phyloP scores from a whole-genome alignment of 1,140 invertebrate genomes.

The Drosophila pandora region DNA sequence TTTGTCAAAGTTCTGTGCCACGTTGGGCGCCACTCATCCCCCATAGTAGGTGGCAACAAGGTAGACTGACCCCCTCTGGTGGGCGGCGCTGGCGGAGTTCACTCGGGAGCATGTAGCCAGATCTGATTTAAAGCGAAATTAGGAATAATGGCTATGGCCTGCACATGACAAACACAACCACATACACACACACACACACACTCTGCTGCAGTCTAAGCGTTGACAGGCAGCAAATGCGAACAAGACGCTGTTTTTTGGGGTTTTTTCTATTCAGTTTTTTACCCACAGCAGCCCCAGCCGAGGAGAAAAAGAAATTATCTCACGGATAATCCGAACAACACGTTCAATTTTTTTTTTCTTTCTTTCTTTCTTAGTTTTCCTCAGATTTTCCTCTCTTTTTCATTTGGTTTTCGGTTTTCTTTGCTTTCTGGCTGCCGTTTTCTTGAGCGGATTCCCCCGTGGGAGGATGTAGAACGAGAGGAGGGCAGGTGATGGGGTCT shows the following conservation, averaged over 20 bases:
- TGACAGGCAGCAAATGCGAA: constrained; percentile 81
- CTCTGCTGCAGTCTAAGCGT: constrained; percentile 51
- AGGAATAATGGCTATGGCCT: constrained; percentile 81
- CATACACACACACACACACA: constrained; percentile 26
- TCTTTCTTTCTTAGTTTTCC: neutral
- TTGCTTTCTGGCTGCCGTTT: constrained; percentile 39
- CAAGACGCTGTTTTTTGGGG: constrained; percentile 57
- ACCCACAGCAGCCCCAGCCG: constrained; percentile 37
- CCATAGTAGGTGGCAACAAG: constrained; percentile 11
- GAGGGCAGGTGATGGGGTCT: constrained; percentile 54
- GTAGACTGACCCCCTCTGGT: neutral
- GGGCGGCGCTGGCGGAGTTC: constrained; percentile 24
- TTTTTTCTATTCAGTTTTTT: constrained; percentile 21
- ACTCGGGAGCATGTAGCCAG: constrained; percentile 44
- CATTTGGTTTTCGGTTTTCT: constrained; percentile 3
- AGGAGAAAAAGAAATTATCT: constrained; percentile 74
- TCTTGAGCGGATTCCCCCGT: constrained; percentile 44
- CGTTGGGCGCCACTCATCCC: neutral
- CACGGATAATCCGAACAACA: constrained; percentile 81
- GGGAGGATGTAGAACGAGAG: constrained; percentile 7
- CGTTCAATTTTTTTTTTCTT: constrained; percentile 57
- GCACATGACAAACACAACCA: constrained; percentile 69
- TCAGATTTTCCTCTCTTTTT: constrained; percentile 17
- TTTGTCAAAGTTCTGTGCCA: too few relatives aligned
- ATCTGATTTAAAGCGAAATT: constrained; percentile 83